These are phyloP conservation scores for Linnaemya tessellans DNA, from an alignment of 2,888 invertebrate species.

Conservation along the genomic window DNA sequence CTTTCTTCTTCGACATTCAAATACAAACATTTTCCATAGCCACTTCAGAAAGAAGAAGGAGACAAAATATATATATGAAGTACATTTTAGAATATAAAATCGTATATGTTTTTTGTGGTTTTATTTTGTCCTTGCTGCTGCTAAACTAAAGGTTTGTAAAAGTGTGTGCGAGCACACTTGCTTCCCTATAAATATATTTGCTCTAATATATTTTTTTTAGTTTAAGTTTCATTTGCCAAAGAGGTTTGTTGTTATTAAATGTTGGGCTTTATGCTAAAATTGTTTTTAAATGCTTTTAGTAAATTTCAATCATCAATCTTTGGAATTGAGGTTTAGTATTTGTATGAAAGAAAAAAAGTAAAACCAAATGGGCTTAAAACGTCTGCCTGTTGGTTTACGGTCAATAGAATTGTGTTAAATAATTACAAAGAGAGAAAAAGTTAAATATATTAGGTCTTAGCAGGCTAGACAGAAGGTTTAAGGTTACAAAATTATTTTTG, in stretches of 20 bases:
- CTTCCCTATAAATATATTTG: constrained; percentile 24
- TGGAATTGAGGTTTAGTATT: constrained; percentile 33
- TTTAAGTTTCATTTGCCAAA: constrained; percentile 38
- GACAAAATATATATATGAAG: background rate
- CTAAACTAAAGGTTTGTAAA: constrained; percentile 12
- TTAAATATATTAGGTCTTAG: constrained; percentile 17
- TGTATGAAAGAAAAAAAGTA: background rate
- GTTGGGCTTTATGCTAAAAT: constrained; percentile 51
- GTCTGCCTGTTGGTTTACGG: constrained; percentile 34
- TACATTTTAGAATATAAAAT: background rate
- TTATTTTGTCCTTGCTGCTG: background rate
- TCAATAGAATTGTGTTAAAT: constrained; percentile 39
- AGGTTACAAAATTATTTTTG: constrained; percentile 16
- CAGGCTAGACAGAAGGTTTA: constrained; percentile 44
- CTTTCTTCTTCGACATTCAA: constrained; percentile 4
- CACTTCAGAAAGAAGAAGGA: background rate
- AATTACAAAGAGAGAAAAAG: background rate
- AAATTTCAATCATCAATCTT: constrained; percentile 68
- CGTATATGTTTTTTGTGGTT: background rate
- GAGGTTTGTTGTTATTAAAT: constrained; percentile 28
- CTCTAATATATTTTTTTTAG: constrained; percentile 28
- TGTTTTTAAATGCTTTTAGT: constrained; percentile 65
- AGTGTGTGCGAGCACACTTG: background rate
- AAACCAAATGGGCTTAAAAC: background rate
- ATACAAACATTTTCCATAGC: constrained; percentile 4